Base-by-base conservation (phyloP, 2,888 invertebrate genomes). In the Thereva unica region DNA sequence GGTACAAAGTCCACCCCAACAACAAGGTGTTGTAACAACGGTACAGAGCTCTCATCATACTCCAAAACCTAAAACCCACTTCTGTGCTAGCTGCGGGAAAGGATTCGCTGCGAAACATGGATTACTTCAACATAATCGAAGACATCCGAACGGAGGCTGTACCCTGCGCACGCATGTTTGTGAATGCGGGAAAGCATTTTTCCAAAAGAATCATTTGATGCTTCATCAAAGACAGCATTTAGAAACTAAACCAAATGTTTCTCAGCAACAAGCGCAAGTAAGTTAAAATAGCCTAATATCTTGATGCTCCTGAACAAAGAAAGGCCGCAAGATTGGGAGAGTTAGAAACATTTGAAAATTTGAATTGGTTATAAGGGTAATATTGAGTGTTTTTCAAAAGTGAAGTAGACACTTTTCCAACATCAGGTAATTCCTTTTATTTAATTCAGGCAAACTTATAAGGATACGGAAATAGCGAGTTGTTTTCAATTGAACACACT, bases 81-180 rank as follows among this genome's bases (percentile, higher is more conserved):
- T 91, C 71, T 92, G 92, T 75, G 86, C 86, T 37, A 90, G 91
- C 74, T 92, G 92, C 73, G 90, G 90, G 49, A 89, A 91, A 76
- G 90, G 90, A 4, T 92, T 92, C 73, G 91, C 91, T 2, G 91
- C 92, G 55, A 91, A 91, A 77, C 92, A 92, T 72, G 92, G 92
- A 0, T 79, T 92, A 4, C 84, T 90, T 68, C 91, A 92, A 74
- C 92, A 92, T 79, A 89, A 90, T 74, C 86, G 89, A 69, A 86
- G 87, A 67, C 91, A 92, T 76, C 90, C 91, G 2, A 90, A 90
- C 72, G 91, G 91, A 56, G 88, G 89, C 71, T 92, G 92, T 76
- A 90, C 91, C 59, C 82, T 92, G 54, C 85, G 91, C 73, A 89
- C 91, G 52, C 91, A 91, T 76, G 86, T 91, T 8, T 92, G 92